These are phyloP conservation scores for Lasioglossum vierecki DNA, from an alignment of 2,888 invertebrate genomes.

Conservation along the genomic window DNA sequence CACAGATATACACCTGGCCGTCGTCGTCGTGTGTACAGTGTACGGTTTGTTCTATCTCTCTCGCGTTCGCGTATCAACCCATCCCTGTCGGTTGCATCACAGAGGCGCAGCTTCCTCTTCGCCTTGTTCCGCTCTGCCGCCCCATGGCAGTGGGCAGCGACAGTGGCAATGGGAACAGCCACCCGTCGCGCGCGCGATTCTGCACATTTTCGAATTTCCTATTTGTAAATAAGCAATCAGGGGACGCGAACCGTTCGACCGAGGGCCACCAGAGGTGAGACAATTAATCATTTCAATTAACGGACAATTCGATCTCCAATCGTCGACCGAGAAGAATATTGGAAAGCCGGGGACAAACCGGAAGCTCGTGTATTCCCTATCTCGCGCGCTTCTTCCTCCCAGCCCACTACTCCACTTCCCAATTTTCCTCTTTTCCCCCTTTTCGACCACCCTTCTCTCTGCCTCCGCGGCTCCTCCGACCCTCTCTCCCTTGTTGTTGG, in stretches of 20 bases:
- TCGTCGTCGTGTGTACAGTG: background rate
- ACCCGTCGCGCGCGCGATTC: slow-evolving; percentile 70
- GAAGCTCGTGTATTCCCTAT: slow-evolving; percentile 67
- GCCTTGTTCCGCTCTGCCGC: slow-evolving; percentile 32
- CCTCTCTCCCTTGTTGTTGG: background rate
- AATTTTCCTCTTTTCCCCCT: slow-evolving; percentile 31
- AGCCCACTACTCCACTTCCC: background rate
- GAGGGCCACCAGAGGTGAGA: slow-evolving; percentile 79
- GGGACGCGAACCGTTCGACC: slow-evolving; percentile 62
- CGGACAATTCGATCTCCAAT: slow-evolving; percentile 82
- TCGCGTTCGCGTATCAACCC: slow-evolving; percentile 2
- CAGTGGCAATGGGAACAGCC: slow-evolving; percentile 28
- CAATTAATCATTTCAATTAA: slow-evolving; percentile 84
- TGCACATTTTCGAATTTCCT: slow-evolving; percentile 84
- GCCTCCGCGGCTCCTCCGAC: background rate
- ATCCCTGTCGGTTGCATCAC: slow-evolving; percentile 11
- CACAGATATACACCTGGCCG: slow-evolving; percentile 39
- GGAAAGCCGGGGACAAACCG: slow-evolving; percentile 78
- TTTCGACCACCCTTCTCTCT: slow-evolving; percentile 25
- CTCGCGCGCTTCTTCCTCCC: slow-evolving; percentile 34
- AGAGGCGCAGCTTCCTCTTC: slow-evolving; percentile 25
- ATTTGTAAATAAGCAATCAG: slow-evolving; percentile 84
- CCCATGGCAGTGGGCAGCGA: slow-evolving; percentile 39
- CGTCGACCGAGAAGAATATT: slow-evolving; percentile 81
- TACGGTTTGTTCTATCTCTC: slow-evolving; percentile 13